Conservation (phyloP, 2,113 vertebrate genomes). For the Nipponia nippon region DNA sequence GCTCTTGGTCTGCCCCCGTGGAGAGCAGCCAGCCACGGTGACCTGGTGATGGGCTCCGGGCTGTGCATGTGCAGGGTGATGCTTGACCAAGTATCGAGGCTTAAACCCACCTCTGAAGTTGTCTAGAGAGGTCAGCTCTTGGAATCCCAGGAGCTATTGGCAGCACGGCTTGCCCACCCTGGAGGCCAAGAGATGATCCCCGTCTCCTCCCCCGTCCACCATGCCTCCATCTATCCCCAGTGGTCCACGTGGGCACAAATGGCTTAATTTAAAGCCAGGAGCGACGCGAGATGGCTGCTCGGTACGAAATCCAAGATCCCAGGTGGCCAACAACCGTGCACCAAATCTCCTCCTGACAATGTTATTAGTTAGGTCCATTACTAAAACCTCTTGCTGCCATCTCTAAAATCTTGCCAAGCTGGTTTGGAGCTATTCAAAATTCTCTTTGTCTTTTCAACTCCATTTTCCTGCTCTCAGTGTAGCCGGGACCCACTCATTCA, state of each 20-base stretch:
- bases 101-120: neutral
- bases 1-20: neutral
- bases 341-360: neutral
- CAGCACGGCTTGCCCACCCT: neutral
- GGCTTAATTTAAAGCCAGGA: neutral
- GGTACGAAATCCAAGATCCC: constrained; percentile 15
- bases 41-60: neutral
- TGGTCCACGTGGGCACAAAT: neutral
- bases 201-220: neutral
- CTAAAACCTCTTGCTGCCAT: constrained; percentile 25
- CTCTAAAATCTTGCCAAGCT: constrained; percentile 52
- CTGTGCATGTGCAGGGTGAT: neutral
- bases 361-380: constrained; percentile 5
- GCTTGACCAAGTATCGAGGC: neutral
- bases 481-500: neutral
- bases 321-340: neutral
- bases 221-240: neutral
- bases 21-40: neutral
- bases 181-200: neutral
- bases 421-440: constrained; percentile 52
- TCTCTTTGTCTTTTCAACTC: constrained; percentile 43
- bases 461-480: neutral
- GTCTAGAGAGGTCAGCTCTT: neutral
- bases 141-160: neutral
- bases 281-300: neutral